Percentiles rank a stretch among this genome's conserved stretches.
Evolutionary conservation across 1,140 invertebrate genomes (phyloP).

Genomic region (Anadara kagoshimensis): DNA sequence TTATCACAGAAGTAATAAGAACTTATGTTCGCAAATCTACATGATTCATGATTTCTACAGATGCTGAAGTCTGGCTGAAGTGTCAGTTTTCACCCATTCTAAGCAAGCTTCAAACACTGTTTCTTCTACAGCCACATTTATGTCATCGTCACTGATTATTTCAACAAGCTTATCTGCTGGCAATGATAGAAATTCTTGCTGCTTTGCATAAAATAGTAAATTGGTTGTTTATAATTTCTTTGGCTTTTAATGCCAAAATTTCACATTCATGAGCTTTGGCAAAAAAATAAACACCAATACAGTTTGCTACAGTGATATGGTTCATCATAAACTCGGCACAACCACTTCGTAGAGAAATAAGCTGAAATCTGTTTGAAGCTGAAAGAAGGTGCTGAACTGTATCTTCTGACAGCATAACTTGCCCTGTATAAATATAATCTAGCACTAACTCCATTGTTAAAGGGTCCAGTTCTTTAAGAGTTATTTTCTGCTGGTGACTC

Average conservation of each 20-base stretch:
- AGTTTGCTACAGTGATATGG: slow-evolving; percentile 68
- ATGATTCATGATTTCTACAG: slow-evolving; percentile 75
- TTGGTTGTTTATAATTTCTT: slow-evolving; percentile 70
- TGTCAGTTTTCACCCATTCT: slow-evolving; percentile 75
- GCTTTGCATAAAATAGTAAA: slow-evolving; percentile 62
- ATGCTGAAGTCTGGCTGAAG: slow-evolving; percentile 51
- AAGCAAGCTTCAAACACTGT: slow-evolving; percentile 77
- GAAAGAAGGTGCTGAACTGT: slow-evolving; percentile 78
- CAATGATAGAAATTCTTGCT: slow-evolving; percentile 67
- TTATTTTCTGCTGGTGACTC: slow-evolving; percentile 74
- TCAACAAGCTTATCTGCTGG: slow-evolving; percentile 73
- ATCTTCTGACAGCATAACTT: slow-evolving; percentile 75
- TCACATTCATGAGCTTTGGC: slow-evolving; percentile 70
- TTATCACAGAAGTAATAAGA: slow-evolving; percentile 79
- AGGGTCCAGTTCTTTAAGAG: slow-evolving; percentile 76
- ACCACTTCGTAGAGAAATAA: slow-evolving; percentile 67
- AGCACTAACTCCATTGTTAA: slow-evolving; percentile 75
- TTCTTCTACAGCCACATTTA: slow-evolving; percentile 78
- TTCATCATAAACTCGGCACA: slow-evolving; percentile 72
- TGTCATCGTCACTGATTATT: slow-evolving; percentile 76
- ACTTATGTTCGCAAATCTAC: slow-evolving; percentile 77
- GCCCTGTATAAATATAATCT: slow-evolving; percentile 78
- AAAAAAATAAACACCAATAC: slow-evolving; percentile 72
- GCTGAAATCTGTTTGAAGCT: slow-evolving; percentile 78
- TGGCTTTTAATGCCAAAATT: slow-evolving; percentile 64